Evolutionary conservation across 1,140 invertebrate species (phyloP).

Genomic region (Drosophila quadrilineata): DNA sequence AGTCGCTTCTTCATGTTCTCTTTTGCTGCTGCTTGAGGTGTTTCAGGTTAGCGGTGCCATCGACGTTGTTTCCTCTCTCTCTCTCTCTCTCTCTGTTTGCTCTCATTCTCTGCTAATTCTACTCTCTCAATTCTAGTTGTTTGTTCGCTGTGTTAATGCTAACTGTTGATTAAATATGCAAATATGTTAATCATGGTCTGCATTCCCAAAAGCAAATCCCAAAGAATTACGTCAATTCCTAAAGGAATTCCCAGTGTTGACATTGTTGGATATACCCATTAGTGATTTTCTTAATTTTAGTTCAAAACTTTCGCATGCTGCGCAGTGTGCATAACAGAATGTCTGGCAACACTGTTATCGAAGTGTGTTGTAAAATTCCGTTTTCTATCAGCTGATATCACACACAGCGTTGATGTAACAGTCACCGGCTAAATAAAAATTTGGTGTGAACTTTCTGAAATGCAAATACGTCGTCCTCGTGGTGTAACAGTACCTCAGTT

Average conservation of each 20-base stretch:
- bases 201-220: constrained; percentile 1
- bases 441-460: constrained; percentile 33
- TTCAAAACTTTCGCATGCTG: background rate
- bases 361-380: background rate
- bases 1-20: constrained; percentile 11
- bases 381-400: constrained; percentile 11
- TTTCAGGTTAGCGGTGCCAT: constrained; percentile 29
- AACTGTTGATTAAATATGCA: constrained; percentile 29
- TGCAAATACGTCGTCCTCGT: constrained; percentile 80
- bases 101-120: background rate
- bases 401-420: constrained; percentile 30
- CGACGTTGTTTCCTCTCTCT: constrained; percentile 25
- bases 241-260: background rate
- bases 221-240: constrained; percentile 11
- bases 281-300: background rate
- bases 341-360: constrained; percentile 17
- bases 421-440: constrained; percentile 12
- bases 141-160: constrained; percentile 1
- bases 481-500: constrained; percentile 78
- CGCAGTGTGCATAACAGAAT: background rate
- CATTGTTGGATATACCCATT: background rate
- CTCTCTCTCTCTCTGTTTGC: background rate
- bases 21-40: constrained; percentile 29
- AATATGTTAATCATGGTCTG: constrained; percentile 16
- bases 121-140: background rate